Evolutionary conservation across 1,140 invertebrate species (phyloP).

Genomic region (Heliconius nattereri): DNA sequence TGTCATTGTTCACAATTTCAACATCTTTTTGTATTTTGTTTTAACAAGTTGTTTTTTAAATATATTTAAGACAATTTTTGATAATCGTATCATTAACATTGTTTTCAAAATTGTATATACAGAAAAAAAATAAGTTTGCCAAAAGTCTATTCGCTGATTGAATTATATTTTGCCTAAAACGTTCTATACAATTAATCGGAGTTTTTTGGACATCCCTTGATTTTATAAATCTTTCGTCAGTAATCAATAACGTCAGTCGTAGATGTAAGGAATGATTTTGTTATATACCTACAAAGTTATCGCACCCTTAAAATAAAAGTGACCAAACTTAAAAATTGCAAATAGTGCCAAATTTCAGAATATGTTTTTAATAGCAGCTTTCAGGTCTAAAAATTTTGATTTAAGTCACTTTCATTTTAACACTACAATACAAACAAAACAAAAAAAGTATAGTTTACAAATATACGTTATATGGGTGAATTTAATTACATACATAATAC

Average conservation of each 20-base stretch:
- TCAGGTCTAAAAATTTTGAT: not conserved
- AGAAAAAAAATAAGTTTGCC: too few species aligned
- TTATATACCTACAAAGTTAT: not conserved
- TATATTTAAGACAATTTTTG: not conserved
- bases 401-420: not conserved
- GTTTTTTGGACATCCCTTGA: too few species aligned
- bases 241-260: not conserved
- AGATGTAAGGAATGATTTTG: not conserved
- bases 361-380: not conserved
- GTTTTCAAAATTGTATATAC: not conserved
- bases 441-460: not conserved
- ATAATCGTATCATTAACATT: not conserved
- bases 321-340: not conserved
- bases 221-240: not conserved
- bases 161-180: too few species aligned
- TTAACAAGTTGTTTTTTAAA: not conserved
- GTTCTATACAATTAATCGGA: too few species aligned
- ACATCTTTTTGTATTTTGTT: not conserved
- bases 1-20: not conserved
- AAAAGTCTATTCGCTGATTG: too few species aligned
- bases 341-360: not conserved
- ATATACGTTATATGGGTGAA: not conserved
- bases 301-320: not conserved
- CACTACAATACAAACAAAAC: not conserved
- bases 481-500: slow-evolving; percentile 3